Conservation (phyloP, 2,888 invertebrate genomes). For the Tachystola acroxantha region DNA sequence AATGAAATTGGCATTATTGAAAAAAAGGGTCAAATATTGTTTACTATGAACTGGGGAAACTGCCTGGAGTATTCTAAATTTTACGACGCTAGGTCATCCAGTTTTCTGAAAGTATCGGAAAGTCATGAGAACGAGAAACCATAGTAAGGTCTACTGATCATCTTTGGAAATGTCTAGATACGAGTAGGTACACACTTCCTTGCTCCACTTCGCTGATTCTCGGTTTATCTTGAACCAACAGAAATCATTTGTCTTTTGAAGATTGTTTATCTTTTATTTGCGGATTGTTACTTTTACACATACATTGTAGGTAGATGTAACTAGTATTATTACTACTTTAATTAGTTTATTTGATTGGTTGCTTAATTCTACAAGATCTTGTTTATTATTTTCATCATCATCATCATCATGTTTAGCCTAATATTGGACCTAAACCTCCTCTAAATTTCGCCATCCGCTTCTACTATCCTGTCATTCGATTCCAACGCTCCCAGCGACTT, state of each 20-base stretch:
- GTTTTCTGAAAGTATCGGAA: no score
- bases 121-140: background rate
- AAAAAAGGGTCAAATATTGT: no score
- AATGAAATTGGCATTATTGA: no score
- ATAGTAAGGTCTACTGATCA: slow-evolving; percentile 24
- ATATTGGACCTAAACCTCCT: background rate
- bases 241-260: slow-evolving; percentile 4
- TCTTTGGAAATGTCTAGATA: slow-evolving; percentile 27
- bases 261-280: background rate
- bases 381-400: background rate
- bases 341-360: background rate
- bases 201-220: slow-evolving; percentile 27
- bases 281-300: no score
- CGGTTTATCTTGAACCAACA: slow-evolving; percentile 12
- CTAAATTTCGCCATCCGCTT: no score
- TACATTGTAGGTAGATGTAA: background rate
- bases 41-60: no score
- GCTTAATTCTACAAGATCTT: background rate
- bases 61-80: no score
- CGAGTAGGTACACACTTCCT: slow-evolving; percentile 27
- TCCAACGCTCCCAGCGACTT: no score
- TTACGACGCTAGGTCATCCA: no score
- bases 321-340: background rate
- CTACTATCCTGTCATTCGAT: no score
- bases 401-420: background rate